Evolutionary conservation across 2,113 vertebrate genomes (phyloP).

Genomic region (Bungarus multicinctus): DNA sequence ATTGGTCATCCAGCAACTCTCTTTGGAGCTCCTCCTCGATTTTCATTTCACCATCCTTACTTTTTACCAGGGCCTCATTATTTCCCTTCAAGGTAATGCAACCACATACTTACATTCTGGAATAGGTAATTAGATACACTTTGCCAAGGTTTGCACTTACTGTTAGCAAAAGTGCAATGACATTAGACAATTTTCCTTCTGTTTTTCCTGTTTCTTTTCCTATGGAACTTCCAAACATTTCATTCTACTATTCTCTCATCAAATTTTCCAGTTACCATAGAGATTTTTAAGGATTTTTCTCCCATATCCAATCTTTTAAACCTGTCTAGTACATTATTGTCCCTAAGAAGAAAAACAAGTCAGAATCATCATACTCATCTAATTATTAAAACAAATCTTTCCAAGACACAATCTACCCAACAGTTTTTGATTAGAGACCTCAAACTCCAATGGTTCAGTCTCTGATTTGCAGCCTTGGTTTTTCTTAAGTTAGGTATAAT

Average conservation of each 20-base stretch:
- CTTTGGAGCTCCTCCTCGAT: conserved; percentile 59
- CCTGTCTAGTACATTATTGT: neutral
- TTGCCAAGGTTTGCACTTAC: neutral
- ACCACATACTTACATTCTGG: neutral
- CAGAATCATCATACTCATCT: neutral
- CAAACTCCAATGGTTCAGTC: neutral
- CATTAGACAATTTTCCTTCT: neutral
- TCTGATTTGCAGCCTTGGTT: neutral
- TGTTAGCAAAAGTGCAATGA: neutral
- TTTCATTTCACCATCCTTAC: conserved; percentile 67
- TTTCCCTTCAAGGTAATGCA: conserved; percentile 75
- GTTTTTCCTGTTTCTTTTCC: neutral
- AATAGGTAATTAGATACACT: neutral
- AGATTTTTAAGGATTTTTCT: neutral
- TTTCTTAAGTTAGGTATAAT: neutral
- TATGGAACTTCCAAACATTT: neutral
- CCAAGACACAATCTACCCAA: neutral
- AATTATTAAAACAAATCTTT: neutral
- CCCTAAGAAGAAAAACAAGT: neutral
- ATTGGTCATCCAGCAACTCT: conserved; percentile 52
- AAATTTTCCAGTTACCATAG: neutral
- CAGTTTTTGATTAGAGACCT: neutral
- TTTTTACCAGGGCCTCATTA: conserved; percentile 71
- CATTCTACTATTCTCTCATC: neutral
- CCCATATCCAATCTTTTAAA: neutral